Evolutionary conservation across 2,888 invertebrate species (phyloP).

Genomic region (Acrobasis consociella): DNA sequence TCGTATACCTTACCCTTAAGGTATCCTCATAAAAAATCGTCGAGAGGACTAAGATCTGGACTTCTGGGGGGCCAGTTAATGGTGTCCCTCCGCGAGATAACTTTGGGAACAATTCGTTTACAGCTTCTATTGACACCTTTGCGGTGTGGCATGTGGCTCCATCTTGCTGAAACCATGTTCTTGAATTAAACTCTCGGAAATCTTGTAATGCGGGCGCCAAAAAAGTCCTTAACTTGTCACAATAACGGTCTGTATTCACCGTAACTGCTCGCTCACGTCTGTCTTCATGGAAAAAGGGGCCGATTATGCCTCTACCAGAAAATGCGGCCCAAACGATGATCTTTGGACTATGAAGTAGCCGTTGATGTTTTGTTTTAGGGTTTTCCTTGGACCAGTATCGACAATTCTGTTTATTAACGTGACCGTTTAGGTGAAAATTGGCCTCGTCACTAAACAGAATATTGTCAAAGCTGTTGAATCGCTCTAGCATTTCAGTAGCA

Average conservation of each 20-base stretch:
- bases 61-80: slow-evolving; percentile 16
- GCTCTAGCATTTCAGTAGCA: slow-evolving; percentile 24
- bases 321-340: slow-evolving; percentile 26
- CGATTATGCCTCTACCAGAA: slow-evolving; percentile 22
- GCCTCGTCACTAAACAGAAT: slow-evolving; percentile 29
- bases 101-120: slow-evolving; percentile 5
- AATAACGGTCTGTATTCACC: too few species aligned
- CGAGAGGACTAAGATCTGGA: slow-evolving; percentile 19
- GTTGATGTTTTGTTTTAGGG: slow-evolving; percentile 19
- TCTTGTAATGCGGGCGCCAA: neutral
- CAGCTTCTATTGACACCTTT: neutral
- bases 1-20: slow-evolving; percentile 22
- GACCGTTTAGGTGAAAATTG: slow-evolving; percentile 31
- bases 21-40: slow-evolving; percentile 23
- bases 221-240: too few species aligned
- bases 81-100: slow-evolving; percentile 1
- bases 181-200: slow-evolving; percentile 24
- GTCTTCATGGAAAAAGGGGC: neutral
- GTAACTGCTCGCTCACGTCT: too few species aligned
- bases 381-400: slow-evolving; percentile 21
- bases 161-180: slow-evolving; percentile 33
- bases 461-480: slow-evolving; percentile 29
- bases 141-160: slow-evolving; percentile 24
- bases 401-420: slow-evolving; percentile 22
- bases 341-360: slow-evolving; percentile 22